phyloP scores from a whole-genome alignment of 2,113 vertebrate genomes.

The Barbus barbus region DNA sequence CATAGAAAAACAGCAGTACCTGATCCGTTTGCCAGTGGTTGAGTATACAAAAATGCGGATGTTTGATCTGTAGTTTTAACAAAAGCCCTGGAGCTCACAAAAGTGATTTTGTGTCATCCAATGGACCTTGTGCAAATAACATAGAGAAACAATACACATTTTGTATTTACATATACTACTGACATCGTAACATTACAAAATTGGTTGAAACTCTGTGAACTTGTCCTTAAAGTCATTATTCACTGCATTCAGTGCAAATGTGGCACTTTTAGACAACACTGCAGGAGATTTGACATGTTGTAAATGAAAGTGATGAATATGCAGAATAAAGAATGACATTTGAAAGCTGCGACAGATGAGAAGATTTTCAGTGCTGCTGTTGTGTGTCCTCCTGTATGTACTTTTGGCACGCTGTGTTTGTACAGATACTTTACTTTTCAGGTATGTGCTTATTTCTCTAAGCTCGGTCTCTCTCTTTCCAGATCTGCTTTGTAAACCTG shows the following conservation, averaged over 20 bases:
- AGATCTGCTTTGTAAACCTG: constrained; percentile 96
- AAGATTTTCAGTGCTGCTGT: not conserved
- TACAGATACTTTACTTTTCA: constrained; percentile 3
- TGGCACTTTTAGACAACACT: not conserved
- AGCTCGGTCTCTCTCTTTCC: constrained; percentile 51
- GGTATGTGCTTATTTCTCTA: not conserved
- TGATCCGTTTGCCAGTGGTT: too few species aligned
- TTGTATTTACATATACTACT: not conserved
- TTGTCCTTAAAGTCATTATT: not conserved
- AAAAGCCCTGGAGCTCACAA: not conserved
- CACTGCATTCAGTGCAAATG: not conserved
- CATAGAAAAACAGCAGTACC: not conserved
- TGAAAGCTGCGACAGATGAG: not conserved
- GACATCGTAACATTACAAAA: not conserved
- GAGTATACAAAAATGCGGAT: too few species aligned
- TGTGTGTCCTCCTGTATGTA: too few species aligned
- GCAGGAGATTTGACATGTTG: not conserved
- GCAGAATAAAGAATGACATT: not conserved
- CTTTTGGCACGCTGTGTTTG: too few species aligned
- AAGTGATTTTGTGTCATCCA: not conserved
- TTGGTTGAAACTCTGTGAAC: not conserved
- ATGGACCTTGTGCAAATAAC: not conserved
- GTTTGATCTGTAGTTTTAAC: not conserved
- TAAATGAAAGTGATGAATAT: not conserved
- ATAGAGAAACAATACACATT: not conserved